Base-by-base conservation (phyloP, 2,888 invertebrate genomes). In the Athalia cordata region DNA sequence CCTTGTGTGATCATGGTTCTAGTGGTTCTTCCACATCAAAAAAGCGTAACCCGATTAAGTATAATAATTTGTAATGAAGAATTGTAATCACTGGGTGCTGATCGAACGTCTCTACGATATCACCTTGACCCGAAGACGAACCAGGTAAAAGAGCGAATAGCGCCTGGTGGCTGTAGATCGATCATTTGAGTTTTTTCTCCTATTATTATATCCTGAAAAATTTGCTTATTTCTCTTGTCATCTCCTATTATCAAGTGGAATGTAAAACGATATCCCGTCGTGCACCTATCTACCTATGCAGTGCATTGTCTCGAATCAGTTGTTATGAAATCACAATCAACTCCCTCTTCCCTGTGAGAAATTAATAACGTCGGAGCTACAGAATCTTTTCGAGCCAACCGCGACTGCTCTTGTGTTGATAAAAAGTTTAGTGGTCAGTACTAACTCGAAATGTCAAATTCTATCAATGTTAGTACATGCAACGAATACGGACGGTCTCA, bases 91-190 rank as follows among this genome's bases (percentile, higher is more conserved):
- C 52, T 68, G 52, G 68, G 52, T 68, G 68, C 55, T 68, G 50
- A 68, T 52, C 68, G 68, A 52, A 29, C 11, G 55, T 52, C 29
- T 29, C 29, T 29, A 29, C 49, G 68, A 68, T 43, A 52, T 68
- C 68, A 68, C 68, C 68, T 68, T 55, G 68, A 68, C 68, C 68
- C 68, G 43, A 68, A 52, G 68, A 29, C 29, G 29, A 68, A 68
- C 29, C 68, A 68, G 68, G 68, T 68, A 68, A 68, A 68, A 29
- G 29, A 29, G 29, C 29, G 68, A 68, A 55, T 68, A 68, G 55
- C 13, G 29, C 29, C 29, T 29, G 29, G 29, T 29, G 29, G 29
- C 68, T 68, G 43, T 68, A 68, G 68, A 68, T 68, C 68, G 68
- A 68, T 68, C 52, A 68, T 47, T 49, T 49, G 66, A 49, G 52